Conservation (phyloP, 2,113 vertebrate genomes). For the Alosa alosa region DNA sequence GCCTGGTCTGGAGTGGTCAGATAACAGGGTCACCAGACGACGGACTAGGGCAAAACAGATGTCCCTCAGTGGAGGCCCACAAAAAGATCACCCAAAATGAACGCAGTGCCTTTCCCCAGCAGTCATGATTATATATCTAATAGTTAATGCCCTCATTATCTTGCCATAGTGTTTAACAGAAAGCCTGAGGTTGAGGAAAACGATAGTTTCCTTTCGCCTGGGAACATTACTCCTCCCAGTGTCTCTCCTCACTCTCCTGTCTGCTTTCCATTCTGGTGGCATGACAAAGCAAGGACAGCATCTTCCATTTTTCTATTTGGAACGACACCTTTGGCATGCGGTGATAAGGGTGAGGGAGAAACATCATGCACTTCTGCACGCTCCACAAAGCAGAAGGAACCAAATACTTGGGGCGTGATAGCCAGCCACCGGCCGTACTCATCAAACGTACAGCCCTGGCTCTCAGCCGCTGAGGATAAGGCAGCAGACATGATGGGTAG, state of each 20-base stretch:
- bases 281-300: not conserved
- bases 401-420: slow-evolving; percentile 4
- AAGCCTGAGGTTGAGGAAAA: not conserved
- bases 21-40: slow-evolving; percentile 63
- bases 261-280: not conserved
- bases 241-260: not conserved
- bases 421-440: not conserved
- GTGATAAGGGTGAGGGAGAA: slow-evolving; percentile 37
- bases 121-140: not conserved
- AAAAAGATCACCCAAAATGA: not conserved
- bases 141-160: not conserved
- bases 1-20: slow-evolving; percentile 59
- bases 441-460: slow-evolving; percentile 1
- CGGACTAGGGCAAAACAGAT: slow-evolving; percentile 46
- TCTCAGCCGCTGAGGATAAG: not conserved
- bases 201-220: not conserved
- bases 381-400: slow-evolving; percentile 33
- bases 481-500: not conserved
- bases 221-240: not conserved
- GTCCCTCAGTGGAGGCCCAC: slow-evolving; percentile 19
- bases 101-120: slow-evolving; percentile 33
- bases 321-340: slow-evolving; percentile 35
- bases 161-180: not conserved
- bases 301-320: slow-evolving; percentile 36
- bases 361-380: slow-evolving; percentile 18